Evolutionary conservation across 2,797 vertebrate genomes (phyloP).

Genomic region (Acipenser transmontanus): DNA sequence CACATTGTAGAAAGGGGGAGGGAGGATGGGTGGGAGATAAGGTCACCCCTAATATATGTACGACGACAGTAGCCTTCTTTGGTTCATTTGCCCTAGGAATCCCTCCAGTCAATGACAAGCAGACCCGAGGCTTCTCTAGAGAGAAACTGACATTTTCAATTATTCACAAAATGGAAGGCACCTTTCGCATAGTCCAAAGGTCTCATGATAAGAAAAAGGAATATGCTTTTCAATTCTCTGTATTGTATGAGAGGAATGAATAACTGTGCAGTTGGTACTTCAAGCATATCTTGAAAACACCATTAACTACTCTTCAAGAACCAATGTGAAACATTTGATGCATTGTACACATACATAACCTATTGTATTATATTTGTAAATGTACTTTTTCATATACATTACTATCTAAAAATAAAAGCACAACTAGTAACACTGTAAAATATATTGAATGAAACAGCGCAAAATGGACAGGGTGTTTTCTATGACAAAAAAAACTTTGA

Average conservation of each 20-base stretch:
- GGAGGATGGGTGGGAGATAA: not conserved
- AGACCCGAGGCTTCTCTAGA: not conserved
- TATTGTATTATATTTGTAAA: too few relatives aligned
- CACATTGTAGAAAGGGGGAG: conserved; percentile 9
- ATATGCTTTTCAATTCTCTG: not conserved
- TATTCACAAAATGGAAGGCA: conserved; percentile 2
- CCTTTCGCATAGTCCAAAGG: not conserved
- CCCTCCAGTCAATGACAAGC: not conserved
- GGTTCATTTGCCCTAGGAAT: not conserved
- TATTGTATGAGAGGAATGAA: not conserved
- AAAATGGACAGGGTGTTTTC: too few relatives aligned
- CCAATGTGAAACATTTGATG: too few relatives aligned
- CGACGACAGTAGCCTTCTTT: conserved; percentile 7
- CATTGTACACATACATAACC: too few relatives aligned
- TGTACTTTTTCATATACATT: too few relatives aligned
- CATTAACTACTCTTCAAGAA: too few relatives aligned
- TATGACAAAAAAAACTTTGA: too few relatives aligned
- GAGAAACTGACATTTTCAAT: conserved; percentile 3
- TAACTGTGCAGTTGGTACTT: not conserved
- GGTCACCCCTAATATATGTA: not conserved
- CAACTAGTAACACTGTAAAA: too few relatives aligned
- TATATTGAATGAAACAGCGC: too few relatives aligned
- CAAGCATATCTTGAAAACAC: too few relatives aligned
- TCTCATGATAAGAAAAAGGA: not conserved
- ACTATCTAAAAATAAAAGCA: too few relatives aligned